Percentiles rank a stretch among this genome's conserved stretches.
Evolutionary conservation across 2,113 vertebrate species (phyloP).

Genomic region (Neogobius melanostomus): DNA sequence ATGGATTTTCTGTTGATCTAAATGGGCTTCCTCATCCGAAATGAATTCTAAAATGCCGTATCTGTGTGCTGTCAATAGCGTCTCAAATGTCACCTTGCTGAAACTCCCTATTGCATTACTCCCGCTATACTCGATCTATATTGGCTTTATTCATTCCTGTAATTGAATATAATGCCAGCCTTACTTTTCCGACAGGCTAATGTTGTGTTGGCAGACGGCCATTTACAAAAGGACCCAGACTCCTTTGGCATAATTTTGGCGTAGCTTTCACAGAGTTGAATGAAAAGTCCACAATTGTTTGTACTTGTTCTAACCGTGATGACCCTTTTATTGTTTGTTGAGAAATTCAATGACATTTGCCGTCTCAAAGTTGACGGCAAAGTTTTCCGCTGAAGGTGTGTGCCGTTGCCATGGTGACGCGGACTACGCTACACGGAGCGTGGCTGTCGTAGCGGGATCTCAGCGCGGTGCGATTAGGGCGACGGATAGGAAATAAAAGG

Average conservation of each 20-base stretch:
- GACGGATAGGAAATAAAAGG: slow-evolving; percentile 2
- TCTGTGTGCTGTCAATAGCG: not conserved
- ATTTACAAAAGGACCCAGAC: not conserved
- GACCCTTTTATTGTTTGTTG: too few species aligned
- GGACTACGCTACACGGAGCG: slow-evolving; percentile 24
- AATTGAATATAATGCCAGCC: slow-evolving; percentile 5
- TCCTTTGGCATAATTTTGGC: not conserved
- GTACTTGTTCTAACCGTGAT: too few species aligned
- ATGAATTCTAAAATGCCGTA: too few species aligned
- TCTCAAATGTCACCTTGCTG: not conserved
- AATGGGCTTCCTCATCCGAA: too few species aligned
- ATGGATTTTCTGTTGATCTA: too few species aligned
- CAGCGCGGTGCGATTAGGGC: slow-evolving; percentile 9
- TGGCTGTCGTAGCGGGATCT: slow-evolving; percentile 26
- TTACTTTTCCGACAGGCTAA: slow-evolving; percentile 1
- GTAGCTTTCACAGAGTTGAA: not conserved
- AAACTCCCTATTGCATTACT: not conserved
- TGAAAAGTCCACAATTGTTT: not conserved
- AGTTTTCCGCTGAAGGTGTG: slow-evolving; percentile 40
- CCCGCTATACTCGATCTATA: not conserved
- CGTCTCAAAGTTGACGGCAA: slow-evolving; percentile 51
- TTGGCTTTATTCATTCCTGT: not conserved
- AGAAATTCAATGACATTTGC: too few species aligned
- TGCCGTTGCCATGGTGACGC: slow-evolving; percentile 50
- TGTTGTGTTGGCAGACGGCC: not conserved